These are phyloP conservation scores for Propsilocerus akamusi DNA, from an alignment of 1,140 invertebrate species.

Conservation along the genomic window DNA sequence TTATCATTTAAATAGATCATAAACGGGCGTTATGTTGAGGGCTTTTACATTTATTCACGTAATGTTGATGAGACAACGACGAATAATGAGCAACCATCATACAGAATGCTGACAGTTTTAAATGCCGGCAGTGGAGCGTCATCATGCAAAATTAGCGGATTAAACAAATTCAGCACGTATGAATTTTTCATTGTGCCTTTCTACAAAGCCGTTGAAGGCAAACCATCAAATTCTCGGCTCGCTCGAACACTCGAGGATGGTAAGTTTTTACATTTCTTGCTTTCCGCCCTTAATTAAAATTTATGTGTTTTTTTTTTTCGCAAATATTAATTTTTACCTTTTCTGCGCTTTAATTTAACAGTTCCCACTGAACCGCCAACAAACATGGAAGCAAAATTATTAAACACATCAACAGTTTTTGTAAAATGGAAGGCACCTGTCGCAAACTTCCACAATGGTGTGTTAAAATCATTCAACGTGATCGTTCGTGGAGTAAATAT, in stretches of 20 bases:
- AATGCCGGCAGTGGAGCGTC: slow-evolving; percentile 49
- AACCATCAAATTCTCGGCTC: slow-evolving; percentile 52
- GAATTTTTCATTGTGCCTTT: slow-evolving; percentile 65
- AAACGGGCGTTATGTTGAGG: slow-evolving; percentile 56
- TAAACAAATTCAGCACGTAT: slow-evolving; percentile 51
- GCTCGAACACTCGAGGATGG: slow-evolving; percentile 54
- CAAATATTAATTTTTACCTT: slow-evolving; percentile 3
- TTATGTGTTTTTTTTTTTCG: slow-evolving; percentile 2
- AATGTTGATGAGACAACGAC: slow-evolving; percentile 29
- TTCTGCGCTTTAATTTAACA: slow-evolving; percentile 23
- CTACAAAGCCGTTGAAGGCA: slow-evolving; percentile 55
- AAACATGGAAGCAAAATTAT: slow-evolving; percentile 48
- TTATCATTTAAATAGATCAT: slow-evolving; percentile 24
- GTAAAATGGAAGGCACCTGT: slow-evolving; percentile 61
- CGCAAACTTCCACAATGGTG: slow-evolving; percentile 12
- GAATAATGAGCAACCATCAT: slow-evolving; percentile 21
- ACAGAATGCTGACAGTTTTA: slow-evolving; percentile 55
- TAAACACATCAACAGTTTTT: slow-evolving; percentile 53
- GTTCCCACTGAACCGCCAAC: slow-evolving; percentile 52
- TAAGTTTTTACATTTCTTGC: too few species aligned
- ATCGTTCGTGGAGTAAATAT: slow-evolving; percentile 23
- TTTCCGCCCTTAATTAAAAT: too few species aligned
- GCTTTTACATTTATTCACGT: slow-evolving; percentile 49
- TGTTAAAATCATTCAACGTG: slow-evolving; percentile 23
- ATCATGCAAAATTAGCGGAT: slow-evolving; percentile 46